Percentiles rank a stretch among this genome's conserved stretches.
These are phyloP conservation scores for Neodontobutis hainanensis DNA, from an alignment of 2,113 vertebrate species.

Conservation along the genomic window DNA sequence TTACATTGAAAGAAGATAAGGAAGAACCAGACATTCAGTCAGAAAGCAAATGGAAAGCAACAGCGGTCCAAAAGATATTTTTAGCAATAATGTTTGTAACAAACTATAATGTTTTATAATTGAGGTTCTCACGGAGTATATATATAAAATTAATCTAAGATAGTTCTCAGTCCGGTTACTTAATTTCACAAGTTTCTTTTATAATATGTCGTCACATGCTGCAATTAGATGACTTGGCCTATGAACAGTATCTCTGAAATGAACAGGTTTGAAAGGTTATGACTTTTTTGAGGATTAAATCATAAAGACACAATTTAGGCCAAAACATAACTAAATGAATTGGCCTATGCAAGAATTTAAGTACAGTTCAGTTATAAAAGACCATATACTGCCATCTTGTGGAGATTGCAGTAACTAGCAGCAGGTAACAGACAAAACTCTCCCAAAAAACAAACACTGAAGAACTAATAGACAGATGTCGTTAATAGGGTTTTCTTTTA, in stretches of 20 bases:
- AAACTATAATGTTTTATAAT: neutral
- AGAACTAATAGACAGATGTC: too few species aligned
- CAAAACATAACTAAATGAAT: neutral
- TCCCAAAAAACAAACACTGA: too few species aligned
- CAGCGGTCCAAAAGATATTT: neutral
- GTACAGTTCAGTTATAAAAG: neutral
- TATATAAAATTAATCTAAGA: neutral
- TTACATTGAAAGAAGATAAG: neutral
- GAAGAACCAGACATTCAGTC: neutral
- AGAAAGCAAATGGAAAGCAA: neutral
- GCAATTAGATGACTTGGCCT: conserved; percentile 21
- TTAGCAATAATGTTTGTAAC: neutral
- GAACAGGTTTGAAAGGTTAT: neutral
- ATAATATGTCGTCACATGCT: conserved; percentile 23
- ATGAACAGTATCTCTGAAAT: conserved; percentile 4
- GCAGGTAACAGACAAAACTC: neutral
- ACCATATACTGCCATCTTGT: conserved; percentile 54
- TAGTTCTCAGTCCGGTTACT: neutral
- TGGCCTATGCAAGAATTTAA: neutral
- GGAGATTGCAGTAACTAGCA: conserved; percentile 22
- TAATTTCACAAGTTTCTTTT: neutral
- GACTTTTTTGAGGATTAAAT: too few species aligned
- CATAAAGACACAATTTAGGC: too few species aligned
- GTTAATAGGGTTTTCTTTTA: too few species aligned
- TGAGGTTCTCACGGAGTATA: neutral